A percentile compares a stretch with the other conserved stretches of the same genome.
phyloP scores from a whole-genome alignment of 2,113 vertebrate genomes.

The Sisor rabdophorus region DNA sequence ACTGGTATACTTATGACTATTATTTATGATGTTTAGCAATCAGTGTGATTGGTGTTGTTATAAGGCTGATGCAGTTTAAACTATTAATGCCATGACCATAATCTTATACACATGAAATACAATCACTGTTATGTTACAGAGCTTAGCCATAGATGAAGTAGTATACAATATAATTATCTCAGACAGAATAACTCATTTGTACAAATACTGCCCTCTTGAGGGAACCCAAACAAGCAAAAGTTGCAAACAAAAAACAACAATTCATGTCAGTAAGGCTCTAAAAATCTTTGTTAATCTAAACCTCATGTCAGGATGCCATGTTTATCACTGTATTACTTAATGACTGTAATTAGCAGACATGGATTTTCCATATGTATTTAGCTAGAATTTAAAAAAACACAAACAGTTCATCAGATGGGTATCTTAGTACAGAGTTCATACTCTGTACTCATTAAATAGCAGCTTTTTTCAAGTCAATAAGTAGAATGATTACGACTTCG shows the following conservation, averaged over 20 bases:
- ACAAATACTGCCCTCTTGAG: constrained; percentile 75
- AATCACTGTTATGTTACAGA: not conserved
- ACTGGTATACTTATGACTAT: not conserved
- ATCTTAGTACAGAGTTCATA: not conserved
- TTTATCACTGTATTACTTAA: not conserved
- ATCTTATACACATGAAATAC: not conserved
- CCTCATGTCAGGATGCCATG: not conserved
- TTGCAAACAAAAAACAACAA: not conserved
- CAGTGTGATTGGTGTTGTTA: not conserved
- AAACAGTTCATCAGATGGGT: not conserved
- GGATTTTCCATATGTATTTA: not conserved
- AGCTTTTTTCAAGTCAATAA: not conserved
- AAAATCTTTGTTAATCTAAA: not conserved
- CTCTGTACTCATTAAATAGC: not conserved
- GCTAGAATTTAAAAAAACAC: not conserved
- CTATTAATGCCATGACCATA: not conserved
- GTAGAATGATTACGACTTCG: too few species aligned
- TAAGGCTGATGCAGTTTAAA: not conserved
- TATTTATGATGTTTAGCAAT: not conserved
- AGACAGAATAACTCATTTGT: constrained; percentile 39
- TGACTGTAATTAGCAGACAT: not conserved
- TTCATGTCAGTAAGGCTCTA: not conserved
- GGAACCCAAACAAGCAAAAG: constrained; percentile 48
- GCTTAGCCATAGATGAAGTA: not conserved
- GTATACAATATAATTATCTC: constrained; percentile 22